These are phyloP conservation scores for Sebastes fasciatus DNA, from an alignment of 2,113 vertebrate genomes.

Conservation along the genomic window DNA sequence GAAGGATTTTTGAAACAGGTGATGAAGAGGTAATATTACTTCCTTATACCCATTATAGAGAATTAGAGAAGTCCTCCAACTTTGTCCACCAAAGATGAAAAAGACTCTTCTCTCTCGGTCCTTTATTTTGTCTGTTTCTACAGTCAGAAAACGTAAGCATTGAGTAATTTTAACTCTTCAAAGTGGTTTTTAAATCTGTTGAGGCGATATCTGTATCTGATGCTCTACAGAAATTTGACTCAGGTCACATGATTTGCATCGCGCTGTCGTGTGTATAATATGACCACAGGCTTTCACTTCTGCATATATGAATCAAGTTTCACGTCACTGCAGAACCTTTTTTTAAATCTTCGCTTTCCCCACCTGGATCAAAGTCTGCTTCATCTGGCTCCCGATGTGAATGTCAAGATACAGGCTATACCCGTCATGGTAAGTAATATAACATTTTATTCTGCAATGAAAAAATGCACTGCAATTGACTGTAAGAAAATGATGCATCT, in stretches of 20 bases:
- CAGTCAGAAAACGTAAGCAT: not conserved
- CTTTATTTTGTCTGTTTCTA: not conserved
- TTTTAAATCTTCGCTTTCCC: not conserved
- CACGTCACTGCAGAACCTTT: not conserved
- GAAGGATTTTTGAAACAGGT: not conserved
- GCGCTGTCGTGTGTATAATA: not conserved
- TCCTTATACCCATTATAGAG: not conserved
- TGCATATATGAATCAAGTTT: constrained; percentile 21
- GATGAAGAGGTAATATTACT: not conserved
- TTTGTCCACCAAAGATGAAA: not conserved
- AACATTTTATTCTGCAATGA: not conserved
- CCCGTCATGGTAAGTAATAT: constrained; percentile 52
- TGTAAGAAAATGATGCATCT: not conserved
- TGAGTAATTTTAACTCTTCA: not conserved
- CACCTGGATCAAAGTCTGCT: constrained; percentile 4
- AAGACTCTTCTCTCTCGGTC: not conserved
- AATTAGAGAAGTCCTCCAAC: constrained; percentile 1
- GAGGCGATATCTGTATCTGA: not conserved
- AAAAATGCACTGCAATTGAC: not conserved
- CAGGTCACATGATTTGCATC: constrained; percentile 34
- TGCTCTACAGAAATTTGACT: not conserved
- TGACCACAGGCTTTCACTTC: constrained; percentile 63
- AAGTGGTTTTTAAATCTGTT: not conserved
- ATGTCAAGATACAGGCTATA: not conserved
- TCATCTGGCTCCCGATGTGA: not conserved